A percentile compares a stretch with the other conserved stretches of the same genome.
Conservation (phyloP, 2,797 vertebrate species). For the Leuciscus waleckii region DNA sequence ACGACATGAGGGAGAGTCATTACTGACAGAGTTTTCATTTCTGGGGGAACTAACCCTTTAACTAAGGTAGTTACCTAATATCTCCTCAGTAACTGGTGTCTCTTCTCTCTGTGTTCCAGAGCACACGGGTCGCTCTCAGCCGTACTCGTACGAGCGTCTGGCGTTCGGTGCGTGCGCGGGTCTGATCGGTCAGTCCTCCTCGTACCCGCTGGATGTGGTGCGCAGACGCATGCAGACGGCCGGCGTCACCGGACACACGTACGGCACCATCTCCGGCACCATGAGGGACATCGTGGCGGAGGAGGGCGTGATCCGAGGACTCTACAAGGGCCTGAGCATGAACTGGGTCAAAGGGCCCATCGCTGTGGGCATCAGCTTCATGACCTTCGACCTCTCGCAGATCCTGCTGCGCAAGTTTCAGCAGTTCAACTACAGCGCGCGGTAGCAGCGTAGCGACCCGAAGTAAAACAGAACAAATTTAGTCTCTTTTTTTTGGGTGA, state of each 20-base stretch:
- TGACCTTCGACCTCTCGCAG: slow-evolving; percentile 92
- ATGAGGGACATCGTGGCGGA: slow-evolving; percentile 83
- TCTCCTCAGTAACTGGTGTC: neutral
- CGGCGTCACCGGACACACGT: slow-evolving; percentile 85
- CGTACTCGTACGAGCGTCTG: slow-evolving; percentile 87
- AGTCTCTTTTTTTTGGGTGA: neutral
- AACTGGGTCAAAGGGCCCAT: slow-evolving; percentile 98
- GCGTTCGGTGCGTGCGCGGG: slow-evolving; percentile 93
- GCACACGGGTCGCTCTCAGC: slow-evolving; percentile 82
- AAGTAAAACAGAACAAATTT: neutral
- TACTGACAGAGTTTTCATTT: no score
- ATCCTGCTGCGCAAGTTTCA: slow-evolving; percentile 85
- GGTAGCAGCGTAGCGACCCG: slow-evolving; percentile 65
- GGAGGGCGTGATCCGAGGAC: slow-evolving; percentile 86
- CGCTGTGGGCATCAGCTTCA: slow-evolving; percentile 94
- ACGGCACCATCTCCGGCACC: slow-evolving; percentile 83
- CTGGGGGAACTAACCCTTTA: no score
- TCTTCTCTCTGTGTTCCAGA: slow-evolving; percentile 72
- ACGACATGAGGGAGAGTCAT: no score
- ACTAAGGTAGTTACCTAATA: no score
- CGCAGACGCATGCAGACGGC: slow-evolving; percentile 98
- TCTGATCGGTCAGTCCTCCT: slow-evolving; percentile 92
- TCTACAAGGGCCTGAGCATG: slow-evolving; percentile 99
- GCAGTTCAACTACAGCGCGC: slow-evolving; percentile 69
- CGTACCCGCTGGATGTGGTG: slow-evolving; percentile 96